A percentile compares a stretch with the other conserved stretches of the same genome.
phyloP scores from a whole-genome alignment of 2,797 vertebrate species.

The Sphenodon punctatus region DNA sequence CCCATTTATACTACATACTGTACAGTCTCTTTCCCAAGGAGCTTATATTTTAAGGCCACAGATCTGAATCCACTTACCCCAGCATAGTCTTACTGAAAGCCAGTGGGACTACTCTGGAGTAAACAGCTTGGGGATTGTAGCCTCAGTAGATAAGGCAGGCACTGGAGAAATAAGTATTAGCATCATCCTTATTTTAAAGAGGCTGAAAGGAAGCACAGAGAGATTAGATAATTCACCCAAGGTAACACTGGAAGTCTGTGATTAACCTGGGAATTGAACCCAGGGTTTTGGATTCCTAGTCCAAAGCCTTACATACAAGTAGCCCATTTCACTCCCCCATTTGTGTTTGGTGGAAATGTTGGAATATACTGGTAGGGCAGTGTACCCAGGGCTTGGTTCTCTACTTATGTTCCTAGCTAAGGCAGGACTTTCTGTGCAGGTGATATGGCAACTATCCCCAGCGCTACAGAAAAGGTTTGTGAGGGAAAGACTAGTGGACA shows the following conservation, averaged over 20 bases:
- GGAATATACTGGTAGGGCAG: too few relatives aligned
- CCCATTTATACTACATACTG: background rate
- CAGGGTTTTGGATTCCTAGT: background rate
- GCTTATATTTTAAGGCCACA: background rate
- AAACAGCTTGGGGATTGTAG: too few relatives aligned
- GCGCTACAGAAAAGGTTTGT: too few relatives aligned
- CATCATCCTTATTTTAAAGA: background rate
- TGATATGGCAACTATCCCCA: too few relatives aligned
- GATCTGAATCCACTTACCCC: too few relatives aligned
- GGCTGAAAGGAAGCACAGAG: background rate
- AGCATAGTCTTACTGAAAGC: too few relatives aligned
- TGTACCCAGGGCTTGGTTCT: too few relatives aligned
- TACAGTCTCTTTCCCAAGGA: background rate
- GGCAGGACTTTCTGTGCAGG: too few relatives aligned
- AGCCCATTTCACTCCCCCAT: background rate
- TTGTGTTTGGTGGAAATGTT: too few relatives aligned
- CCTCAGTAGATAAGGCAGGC: background rate
- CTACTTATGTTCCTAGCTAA: too few relatives aligned
- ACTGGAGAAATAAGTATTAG: background rate
- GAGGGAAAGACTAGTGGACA: too few relatives aligned
- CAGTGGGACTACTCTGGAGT: too few relatives aligned
- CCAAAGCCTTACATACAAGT: background rate
- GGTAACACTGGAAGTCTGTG: background rate
- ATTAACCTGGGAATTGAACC: background rate
- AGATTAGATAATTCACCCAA: background rate